These are phyloP conservation scores for Stratiomys singularior DNA, from an alignment of 2,888 invertebrate species.

Conservation along the genomic window DNA sequence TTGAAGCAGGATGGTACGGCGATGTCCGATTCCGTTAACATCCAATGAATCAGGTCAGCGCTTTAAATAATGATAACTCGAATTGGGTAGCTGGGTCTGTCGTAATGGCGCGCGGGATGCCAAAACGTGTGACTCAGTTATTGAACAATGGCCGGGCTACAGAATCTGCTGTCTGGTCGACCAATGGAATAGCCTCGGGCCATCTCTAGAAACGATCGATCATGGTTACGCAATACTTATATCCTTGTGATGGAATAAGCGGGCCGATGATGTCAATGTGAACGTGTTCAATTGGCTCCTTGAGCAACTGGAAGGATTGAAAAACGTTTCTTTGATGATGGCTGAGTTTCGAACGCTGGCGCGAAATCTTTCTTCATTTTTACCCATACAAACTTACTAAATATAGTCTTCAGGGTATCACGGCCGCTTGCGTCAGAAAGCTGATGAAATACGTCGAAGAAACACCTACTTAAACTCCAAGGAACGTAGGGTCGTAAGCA, in stretches of 20 bases:
- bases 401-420: background rate
- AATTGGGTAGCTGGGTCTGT: background rate
- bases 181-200: conserved; percentile 57
- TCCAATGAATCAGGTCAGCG: background rate
- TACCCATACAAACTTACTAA: background rate
- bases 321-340: background rate
- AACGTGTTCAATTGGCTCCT: background rate
- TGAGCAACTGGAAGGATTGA: background rate
- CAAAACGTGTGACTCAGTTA: background rate
- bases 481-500: background rate
- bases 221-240: background rate
- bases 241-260: background rate
- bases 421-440: conserved; percentile 15
- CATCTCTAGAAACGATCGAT: conserved; percentile 57
- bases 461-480: background rate
- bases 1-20: background rate
- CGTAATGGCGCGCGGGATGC: background rate
- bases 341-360: conserved; percentile 2
- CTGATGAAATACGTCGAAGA: background rate
- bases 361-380: background rate
- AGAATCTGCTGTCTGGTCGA: background rate
- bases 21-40: background rate
- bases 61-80: background rate
- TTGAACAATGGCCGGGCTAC: conserved; percentile 9
- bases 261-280: background rate